Conservation (phyloP, 1,140 invertebrate genomes). For the Rhyacophila brunnea region DNA sequence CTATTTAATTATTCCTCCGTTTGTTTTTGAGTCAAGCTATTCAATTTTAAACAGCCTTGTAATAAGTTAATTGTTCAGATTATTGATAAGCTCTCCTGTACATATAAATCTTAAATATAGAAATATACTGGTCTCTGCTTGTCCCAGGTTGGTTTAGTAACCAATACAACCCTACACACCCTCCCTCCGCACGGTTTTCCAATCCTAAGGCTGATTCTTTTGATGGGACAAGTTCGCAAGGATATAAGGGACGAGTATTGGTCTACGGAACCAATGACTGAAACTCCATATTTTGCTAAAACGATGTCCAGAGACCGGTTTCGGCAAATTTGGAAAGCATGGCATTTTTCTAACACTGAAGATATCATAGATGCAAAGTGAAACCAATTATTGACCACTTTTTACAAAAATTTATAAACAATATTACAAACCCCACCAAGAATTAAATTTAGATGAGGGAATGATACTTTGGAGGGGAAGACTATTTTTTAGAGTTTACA, state of each 20-base stretch:
- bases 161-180: no score
- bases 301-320: constrained; percentile 36
- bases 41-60: no score
- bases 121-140: no score
- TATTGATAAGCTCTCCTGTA: no score
- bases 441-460: constrained; percentile 35
- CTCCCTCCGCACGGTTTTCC: no score
- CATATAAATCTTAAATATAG: no score
- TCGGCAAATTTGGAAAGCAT: constrained; percentile 26
- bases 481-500: constrained; percentile 33
- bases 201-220: constrained; percentile 33
- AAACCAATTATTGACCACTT: constrained; percentile 29
- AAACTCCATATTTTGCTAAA: constrained; percentile 36
- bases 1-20: no score
- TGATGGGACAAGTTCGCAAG: constrained; percentile 35
- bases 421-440: constrained; percentile 32
- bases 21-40: no score
- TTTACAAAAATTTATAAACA: constrained; percentile 30
- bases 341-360: constrained; percentile 35
- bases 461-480: constrained; percentile 32
- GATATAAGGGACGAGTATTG: constrained; percentile 37
- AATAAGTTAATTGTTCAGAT: no score
- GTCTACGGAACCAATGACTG: constrained; percentile 31
- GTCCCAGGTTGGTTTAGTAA: no score
- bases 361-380: constrained; percentile 25